Conservation (phyloP, 2,797 vertebrate genomes). For the Brachyalestes nurse region DNA sequence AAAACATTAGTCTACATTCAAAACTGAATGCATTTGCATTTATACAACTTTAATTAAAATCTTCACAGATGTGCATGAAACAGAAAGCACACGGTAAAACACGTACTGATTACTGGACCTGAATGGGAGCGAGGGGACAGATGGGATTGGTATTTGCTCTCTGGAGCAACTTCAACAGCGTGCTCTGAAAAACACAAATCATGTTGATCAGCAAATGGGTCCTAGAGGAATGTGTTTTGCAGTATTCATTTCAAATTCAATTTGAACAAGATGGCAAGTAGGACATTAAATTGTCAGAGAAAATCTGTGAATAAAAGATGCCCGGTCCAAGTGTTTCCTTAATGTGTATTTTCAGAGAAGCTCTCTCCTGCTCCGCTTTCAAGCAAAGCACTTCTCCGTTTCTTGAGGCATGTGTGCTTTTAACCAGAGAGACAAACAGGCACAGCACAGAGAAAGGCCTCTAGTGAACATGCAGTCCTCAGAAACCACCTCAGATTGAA, state of each 20-base stretch:
- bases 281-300: slow-evolving; percentile 41
- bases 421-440: slow-evolving; percentile 4
- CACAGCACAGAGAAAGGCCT: slow-evolving; percentile 24
- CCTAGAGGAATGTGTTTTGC: slow-evolving; percentile 26
- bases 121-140: neutral
- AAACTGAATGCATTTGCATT: neutral
- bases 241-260: slow-evolving; percentile 50
- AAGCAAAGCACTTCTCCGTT: neutral
- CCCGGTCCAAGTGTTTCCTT: slow-evolving; percentile 22
- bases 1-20: neutral
- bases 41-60: neutral
- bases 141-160: slow-evolving; percentile 19
- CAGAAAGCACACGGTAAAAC: neutral
- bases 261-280: slow-evolving; percentile 43
- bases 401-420: slow-evolving; percentile 15
- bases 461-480: slow-evolving; percentile 15
- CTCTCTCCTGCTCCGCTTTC: neutral
- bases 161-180: neutral
- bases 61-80: neutral
- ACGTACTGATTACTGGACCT: slow-evolving; percentile 8
- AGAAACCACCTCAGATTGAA: slow-evolving; percentile 33
- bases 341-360: slow-evolving; percentile 35
- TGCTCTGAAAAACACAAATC: slow-evolving; percentile 24
- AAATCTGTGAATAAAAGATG: slow-evolving; percentile 43
- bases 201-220: slow-evolving; percentile 48